phyloP scores from a whole-genome alignment of 2,888 invertebrate species.

The Anoplius nigerrimus region DNA sequence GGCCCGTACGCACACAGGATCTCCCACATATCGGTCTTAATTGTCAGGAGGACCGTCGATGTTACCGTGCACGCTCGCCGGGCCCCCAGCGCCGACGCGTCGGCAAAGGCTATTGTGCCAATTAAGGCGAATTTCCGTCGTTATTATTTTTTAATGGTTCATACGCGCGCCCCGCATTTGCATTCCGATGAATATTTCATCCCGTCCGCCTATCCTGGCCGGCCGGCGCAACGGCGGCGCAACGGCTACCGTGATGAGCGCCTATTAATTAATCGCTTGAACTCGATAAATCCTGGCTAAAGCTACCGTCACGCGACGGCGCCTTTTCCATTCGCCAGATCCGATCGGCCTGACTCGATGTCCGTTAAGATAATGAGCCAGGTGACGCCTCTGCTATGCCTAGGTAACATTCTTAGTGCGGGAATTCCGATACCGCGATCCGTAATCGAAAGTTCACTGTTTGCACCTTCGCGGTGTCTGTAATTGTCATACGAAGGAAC shows the following conservation, averaged over 20 bases:
- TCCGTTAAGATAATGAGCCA: background rate
- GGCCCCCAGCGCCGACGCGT: constrained; percentile 30
- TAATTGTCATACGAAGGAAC: too few relatives aligned
- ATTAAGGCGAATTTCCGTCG: constrained; percentile 68
- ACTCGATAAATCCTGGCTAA: constrained; percentile 26
- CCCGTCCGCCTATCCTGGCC: too few relatives aligned
- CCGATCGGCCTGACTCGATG: background rate
- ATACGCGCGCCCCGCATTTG: constrained; percentile 61
- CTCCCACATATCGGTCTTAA: constrained; percentile 65
- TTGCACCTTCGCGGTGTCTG: too few relatives aligned
- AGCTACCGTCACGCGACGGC: constrained; percentile 13
- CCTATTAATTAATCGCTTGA: constrained; percentile 48
- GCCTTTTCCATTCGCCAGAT: constrained; percentile 16
- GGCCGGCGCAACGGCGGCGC: background rate
- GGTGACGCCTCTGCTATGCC: too few relatives aligned
- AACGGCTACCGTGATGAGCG: constrained; percentile 22
- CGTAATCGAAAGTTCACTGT: too few relatives aligned
- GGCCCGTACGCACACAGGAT: constrained; percentile 54
- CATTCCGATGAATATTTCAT: constrained; percentile 64
- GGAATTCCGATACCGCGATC: too few relatives aligned
- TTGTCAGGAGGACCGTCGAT: constrained; percentile 57
- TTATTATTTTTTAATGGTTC: constrained; percentile 68
- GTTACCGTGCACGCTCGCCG: constrained; percentile 14
- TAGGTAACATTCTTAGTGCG: too few relatives aligned
- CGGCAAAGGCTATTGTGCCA: constrained; percentile 62